Evolutionary conservation across 2,797 vertebrate species (phyloP), one percentile per base, ranked within the genome.

Genomic region (Sebastolobus altivelis): DNA sequence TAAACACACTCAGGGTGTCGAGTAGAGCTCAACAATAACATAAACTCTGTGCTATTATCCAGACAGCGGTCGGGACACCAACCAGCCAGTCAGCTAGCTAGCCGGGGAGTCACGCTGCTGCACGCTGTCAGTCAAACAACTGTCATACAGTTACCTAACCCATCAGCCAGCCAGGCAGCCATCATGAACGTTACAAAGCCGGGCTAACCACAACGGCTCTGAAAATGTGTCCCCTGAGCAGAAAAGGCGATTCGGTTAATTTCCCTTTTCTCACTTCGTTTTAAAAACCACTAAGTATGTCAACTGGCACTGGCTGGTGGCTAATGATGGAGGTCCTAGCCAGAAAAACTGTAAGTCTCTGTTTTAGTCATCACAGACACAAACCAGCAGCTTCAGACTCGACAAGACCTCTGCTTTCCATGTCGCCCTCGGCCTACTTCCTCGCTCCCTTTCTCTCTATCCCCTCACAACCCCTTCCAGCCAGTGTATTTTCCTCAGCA

Each of bases 21-120:
- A 88, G 83, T 83, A 88, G 77, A 87, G 77, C 83, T 89, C 66
- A 77, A 79, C 86, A 89, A 86, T 88, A 88, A 86, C 77, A 84
- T 87, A 87, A 90, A 88, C 85, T 85, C 70, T 81, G 66, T 84
- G 81, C 82, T 89, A 85, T 86, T 90, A 83, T 80, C 75, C 83
- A 82, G 76, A 83, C 75, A 62, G 77, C 79, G 78, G 60, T 29
- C 79, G 75, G 81, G 56, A 65, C 82, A 84, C 60, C 80, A 80
- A 86, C 74, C 77, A 70, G 81, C 76, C 80, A 82, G 52, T 61
- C 67, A 59, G 75, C 75, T 79, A 86, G 60, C 76, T 43, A 80
- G 74, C 70, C 72, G 56, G 72, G 77, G 78, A 81, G 54, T 80
- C 76, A 65, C 72, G 59, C 63, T 68, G 54, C 65, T 68, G 67